Base-by-base conservation (phyloP, 2,888 invertebrate species). In the Timema cristinae region DNA sequence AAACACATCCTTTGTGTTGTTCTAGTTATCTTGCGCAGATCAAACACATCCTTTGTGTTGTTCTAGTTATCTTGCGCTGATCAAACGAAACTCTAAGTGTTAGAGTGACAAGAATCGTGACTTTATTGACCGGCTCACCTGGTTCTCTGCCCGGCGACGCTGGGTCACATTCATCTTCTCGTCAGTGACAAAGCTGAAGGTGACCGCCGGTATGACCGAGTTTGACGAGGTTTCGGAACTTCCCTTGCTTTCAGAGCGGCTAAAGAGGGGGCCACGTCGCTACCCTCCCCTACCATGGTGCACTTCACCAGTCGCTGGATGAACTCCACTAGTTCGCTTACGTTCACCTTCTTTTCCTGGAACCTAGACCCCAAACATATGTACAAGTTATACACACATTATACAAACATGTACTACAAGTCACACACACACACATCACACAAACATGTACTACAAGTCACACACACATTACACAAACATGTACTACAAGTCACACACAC, bases 311-410 rank as follows among this genome's bases (percentile, higher is more conserved):
- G 86, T 76, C 88, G 88, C 76, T 89, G 90, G 70, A 94, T 85
- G 76, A 89, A 89, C 56, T 93, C 93, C 0, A 89, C 83, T 5
- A 92, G 82, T 74, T 93, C 92, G 6, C 85, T 79, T 32, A 84
- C 82, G 10, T 81, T 83, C n/a, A 90, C 83, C 77, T 85, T 87
- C 15, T 87, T 87, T 77, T 91, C 91, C 75, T 89, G 88, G 79
- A 89, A 89, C 75, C 88, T 85, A 75, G 70, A 77, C 47, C 32
- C 32, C 32, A 1, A 32, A 32, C 32, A 32, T 4, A 32, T 4
- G 32, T 32, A 32, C 32, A 32, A 32, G 32, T 32, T 4, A 32
- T 4, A 32, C 32, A 32, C 32, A 32, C 4, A 32, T 32, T 4
- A 32, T 4, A 32, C 32, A 32, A 32, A 32, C 32, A 32, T 32